Evolutionary conservation across 92 coral and sea anemone genomes (phyloP).

Genomic region (Diadumene lineata): DNA sequence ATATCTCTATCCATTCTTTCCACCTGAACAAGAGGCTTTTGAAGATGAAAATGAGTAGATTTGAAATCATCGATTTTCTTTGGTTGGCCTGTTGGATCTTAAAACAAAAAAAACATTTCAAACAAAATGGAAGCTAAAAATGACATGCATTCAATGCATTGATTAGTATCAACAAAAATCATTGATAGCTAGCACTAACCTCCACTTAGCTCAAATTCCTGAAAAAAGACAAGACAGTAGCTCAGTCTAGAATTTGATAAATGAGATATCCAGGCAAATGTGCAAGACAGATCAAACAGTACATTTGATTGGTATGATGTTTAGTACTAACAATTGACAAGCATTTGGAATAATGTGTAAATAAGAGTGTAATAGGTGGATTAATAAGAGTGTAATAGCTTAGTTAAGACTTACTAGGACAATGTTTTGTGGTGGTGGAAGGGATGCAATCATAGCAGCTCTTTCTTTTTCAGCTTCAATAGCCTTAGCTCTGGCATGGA

Average conservation of each 20-base stretch:
- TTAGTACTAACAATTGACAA: too few relatives aligned
- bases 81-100: slow-evolving; percentile 39
- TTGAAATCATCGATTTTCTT: slow-evolving; percentile 49
- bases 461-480: slow-evolving; percentile 66
- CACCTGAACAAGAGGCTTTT: slow-evolving; percentile 42
- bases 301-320: too few relatives aligned
- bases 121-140: not conserved
- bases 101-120: not conserved
- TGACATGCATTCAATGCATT: too few relatives aligned
- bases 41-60: slow-evolving; percentile 61
- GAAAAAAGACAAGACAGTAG: slow-evolving; percentile 1
- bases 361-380: too few relatives aligned
- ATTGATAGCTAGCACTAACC: slow-evolving; percentile 6
- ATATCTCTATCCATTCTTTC: slow-evolving; percentile 42
- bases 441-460: slow-evolving; percentile 68
- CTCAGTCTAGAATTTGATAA: not conserved
- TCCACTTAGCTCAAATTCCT: slow-evolving; percentile 34
- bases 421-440: slow-evolving; percentile 58
- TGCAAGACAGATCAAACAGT: too few relatives aligned
- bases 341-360: too few relatives aligned
- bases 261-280: not conserved
- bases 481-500: slow-evolving; percentile 48
- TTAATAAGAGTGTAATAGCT: not conserved
- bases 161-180: not conserved
- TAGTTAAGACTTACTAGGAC: slow-evolving; percentile 26